Percentiles rank a stretch among this genome's conserved stretches.
These are phyloP conservation scores for Torymus auratus DNA, from an alignment of 2,888 invertebrate genomes.

Conservation along the genomic window DNA sequence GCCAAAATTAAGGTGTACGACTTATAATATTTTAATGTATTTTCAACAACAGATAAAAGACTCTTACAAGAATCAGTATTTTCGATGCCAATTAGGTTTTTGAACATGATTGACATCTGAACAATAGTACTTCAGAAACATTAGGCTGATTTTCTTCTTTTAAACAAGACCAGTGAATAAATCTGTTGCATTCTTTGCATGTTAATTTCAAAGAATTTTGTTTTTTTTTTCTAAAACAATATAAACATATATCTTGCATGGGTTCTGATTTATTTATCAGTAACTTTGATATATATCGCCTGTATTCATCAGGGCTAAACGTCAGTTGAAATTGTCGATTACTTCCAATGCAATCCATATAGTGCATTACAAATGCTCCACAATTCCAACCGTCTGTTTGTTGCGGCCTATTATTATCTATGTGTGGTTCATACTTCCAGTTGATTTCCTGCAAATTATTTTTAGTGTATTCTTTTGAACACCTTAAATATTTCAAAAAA, in stretches of 20 bases:
- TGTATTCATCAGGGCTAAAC: background rate
- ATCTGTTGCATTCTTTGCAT: background rate
- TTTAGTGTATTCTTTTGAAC: background rate
- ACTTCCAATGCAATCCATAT: slow-evolving; percentile 15
- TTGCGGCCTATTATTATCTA: background rate
- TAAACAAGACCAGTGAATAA: background rate
- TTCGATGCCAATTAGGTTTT: too few species aligned
- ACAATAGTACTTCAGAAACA: too few species aligned
- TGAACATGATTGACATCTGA: too few species aligned
- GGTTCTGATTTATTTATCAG: background rate
- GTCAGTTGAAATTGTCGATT: background rate
- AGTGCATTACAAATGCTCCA: slow-evolving; percentile 7
- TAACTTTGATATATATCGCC: background rate
- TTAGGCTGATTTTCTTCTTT: background rate
- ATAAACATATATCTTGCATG: background rate
- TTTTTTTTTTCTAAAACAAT: background rate
- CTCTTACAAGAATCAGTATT: too few species aligned
- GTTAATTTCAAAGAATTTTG: background rate
- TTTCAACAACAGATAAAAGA: too few species aligned
- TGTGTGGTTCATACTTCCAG: background rate
- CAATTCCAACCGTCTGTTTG: slow-evolving; percentile 1
- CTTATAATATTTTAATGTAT: too few species aligned
- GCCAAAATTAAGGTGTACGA: too few species aligned
- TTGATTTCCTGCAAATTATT: background rate
- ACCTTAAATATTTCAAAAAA: background rate